These are phyloP conservation scores for Pelodiscus sinensis DNA, from an alignment of 2,113 vertebrate species.

Conservation along the genomic window DNA sequence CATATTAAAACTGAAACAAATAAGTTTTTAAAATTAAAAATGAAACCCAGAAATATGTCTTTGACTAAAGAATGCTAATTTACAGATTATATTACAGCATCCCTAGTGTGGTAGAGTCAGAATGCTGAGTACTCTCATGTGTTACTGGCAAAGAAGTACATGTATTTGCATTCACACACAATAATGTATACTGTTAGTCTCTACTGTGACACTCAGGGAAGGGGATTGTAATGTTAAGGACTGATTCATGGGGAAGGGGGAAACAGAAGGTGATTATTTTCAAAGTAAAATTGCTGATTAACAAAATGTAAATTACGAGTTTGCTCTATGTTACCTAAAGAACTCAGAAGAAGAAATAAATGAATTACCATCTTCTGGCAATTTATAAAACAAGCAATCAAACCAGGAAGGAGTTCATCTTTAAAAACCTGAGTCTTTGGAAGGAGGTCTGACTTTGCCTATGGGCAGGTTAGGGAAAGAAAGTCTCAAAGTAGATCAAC, in stretches of 20 bases:
- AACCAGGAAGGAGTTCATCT: background rate
- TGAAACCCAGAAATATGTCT: background rate
- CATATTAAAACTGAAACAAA: background rate
- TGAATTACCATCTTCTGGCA: background rate
- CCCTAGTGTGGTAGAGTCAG: background rate
- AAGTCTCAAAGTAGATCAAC: slow-evolving; percentile 2
- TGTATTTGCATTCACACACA: background rate
- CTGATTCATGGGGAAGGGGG: background rate
- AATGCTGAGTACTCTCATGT: background rate
- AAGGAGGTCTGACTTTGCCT: background rate
- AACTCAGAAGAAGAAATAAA: slow-evolving; percentile 1
- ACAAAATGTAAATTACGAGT: slow-evolving; percentile 5
- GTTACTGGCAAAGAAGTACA: background rate
- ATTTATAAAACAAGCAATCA: slow-evolving; percentile 13
- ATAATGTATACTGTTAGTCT: background rate
- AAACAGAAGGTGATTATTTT: background rate
- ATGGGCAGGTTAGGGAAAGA: background rate
- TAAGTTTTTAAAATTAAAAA: slow-evolving; percentile 5
- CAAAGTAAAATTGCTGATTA: background rate
- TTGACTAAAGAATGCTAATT: background rate
- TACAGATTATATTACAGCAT: background rate
- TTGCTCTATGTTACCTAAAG: background rate
- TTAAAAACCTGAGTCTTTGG: background rate
- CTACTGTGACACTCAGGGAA: background rate
- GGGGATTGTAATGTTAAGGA: background rate